A percentile compares a stretch with the other conserved stretches of the same genome.
These are phyloP conservation scores for Eleginops maclovinus DNA, from an alignment of 2,113 vertebrate genomes.

Conservation along the genomic window DNA sequence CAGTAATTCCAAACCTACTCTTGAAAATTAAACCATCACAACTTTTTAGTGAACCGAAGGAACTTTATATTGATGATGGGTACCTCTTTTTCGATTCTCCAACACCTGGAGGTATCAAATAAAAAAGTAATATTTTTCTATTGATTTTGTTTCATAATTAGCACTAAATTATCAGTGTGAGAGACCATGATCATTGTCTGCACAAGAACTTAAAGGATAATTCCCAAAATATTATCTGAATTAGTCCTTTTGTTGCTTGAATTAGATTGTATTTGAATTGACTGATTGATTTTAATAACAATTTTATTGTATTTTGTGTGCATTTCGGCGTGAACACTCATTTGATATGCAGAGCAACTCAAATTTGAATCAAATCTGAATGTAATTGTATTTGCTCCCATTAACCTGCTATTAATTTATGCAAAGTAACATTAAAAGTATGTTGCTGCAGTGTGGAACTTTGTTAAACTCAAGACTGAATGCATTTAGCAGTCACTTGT, in stretches of 20 bases:
- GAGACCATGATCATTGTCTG: neutral
- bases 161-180: neutral
- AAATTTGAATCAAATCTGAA: constrained; percentile 5
- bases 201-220: neutral
- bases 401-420: constrained; percentile 10
- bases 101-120: neutral
- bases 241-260: neutral
- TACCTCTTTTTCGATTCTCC: neutral
- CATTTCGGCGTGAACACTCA: neutral
- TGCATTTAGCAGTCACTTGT: neutral
- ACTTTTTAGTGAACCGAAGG: neutral
- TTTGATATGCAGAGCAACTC: neutral
- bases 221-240: neutral
- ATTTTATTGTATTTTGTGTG: neutral
- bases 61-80: neutral
- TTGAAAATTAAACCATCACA: neutral
- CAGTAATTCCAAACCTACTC: constrained; percentile 1
- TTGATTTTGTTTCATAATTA: neutral
- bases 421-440: neutral
- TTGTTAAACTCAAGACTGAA: neutral
- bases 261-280: neutral
- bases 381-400: neutral
- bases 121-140: neutral
- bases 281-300: neutral
- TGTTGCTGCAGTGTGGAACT: neutral